Evolutionary conservation across 2,113 vertebrate genomes (phyloP).

Genomic region (Rhinoderma darwinii): DNA sequence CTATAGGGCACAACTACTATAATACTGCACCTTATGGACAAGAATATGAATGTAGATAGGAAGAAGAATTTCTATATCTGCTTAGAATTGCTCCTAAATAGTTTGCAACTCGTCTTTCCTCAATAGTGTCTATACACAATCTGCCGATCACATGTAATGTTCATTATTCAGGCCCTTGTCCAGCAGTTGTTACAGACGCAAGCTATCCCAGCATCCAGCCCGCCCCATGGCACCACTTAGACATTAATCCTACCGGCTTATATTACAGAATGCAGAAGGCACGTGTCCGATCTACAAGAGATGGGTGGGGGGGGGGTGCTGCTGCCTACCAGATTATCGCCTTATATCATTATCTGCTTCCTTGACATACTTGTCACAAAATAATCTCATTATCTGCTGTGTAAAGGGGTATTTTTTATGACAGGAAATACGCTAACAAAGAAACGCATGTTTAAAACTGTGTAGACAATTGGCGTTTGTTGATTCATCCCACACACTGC

Average conservation of each 20-base stretch:
- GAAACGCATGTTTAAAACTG: not conserved
- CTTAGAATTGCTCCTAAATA: not conserved
- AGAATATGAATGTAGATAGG: not conserved
- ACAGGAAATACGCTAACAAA: not conserved
- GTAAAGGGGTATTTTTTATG: conserved; percentile 36
- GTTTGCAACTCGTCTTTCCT: too few species aligned
- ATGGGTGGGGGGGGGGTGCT: not conserved
- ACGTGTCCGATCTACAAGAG: conserved; percentile 23
- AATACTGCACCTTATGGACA: not conserved
- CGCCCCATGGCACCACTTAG: conserved; percentile 6
- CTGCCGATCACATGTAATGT: not conserved
- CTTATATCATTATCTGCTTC: conserved; percentile 57
- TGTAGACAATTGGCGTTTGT: not conserved
- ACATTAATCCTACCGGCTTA: conserved; percentile 35
- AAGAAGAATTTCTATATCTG: not conserved
- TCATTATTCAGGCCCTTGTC: not conserved
- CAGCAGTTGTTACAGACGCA: not conserved
- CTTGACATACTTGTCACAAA: conserved; percentile 34
- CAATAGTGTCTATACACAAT: not conserved
- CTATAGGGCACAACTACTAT: not conserved
- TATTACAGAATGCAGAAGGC: conserved; percentile 21
- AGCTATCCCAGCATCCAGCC: not conserved
- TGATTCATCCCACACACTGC: not conserved
- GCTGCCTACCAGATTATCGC: conserved; percentile 38
- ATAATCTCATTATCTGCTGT: conserved; percentile 52